Conservation (phyloP, 2,113 vertebrate species). For the Chlorodrepanis virens region DNA sequence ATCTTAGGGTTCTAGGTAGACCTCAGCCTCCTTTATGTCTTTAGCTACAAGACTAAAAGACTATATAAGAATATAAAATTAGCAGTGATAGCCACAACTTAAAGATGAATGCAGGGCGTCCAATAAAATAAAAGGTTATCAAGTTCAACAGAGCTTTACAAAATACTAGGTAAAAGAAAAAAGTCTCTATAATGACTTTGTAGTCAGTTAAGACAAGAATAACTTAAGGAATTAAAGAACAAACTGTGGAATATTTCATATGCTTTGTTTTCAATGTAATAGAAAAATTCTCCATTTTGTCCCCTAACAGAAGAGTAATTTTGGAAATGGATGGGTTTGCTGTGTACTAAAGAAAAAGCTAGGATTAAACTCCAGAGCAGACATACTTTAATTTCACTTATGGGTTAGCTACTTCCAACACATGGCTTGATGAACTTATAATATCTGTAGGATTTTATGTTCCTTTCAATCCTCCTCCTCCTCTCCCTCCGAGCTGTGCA, state of each 20-base stretch:
- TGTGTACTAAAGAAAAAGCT: neutral
- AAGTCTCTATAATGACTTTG: neutral
- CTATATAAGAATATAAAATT: neutral
- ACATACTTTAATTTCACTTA: constrained; percentile 9
- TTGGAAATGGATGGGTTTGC: neutral
- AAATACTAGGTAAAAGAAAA: neutral
- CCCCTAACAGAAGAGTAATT: neutral
- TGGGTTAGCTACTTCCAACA: constrained; percentile 10
- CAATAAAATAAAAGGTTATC: neutral
- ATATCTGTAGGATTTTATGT: constrained; percentile 49
- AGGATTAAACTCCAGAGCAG: neutral
- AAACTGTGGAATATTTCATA: neutral
- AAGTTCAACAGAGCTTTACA: neutral
- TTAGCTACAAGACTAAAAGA: neutral
- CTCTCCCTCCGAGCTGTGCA: neutral
- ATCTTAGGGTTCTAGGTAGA: neutral
- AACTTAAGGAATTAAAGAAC: neutral
- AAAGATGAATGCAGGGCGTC: neutral
- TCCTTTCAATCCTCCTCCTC: constrained; percentile 52
- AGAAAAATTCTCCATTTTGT: neutral
- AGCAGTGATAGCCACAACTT: neutral
- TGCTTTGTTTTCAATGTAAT: neutral
- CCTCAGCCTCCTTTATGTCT: neutral
- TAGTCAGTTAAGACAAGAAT: neutral
- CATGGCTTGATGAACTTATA: constrained; percentile 6